Evolutionary conservation across 2,113 vertebrate species (phyloP).

Genomic region (Melanerpes formicivorus): DNA sequence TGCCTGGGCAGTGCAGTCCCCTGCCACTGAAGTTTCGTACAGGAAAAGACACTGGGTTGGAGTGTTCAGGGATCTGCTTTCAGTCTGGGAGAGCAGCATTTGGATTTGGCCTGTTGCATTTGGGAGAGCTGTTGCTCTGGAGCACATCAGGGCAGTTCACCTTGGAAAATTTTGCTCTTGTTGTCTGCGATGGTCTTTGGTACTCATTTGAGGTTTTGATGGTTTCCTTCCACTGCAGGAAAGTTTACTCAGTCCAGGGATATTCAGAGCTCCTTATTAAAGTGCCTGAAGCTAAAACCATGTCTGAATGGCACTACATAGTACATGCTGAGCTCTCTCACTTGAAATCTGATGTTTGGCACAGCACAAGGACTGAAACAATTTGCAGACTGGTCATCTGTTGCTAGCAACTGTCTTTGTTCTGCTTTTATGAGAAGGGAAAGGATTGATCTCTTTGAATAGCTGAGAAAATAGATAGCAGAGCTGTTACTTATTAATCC

Average conservation of each 20-base stretch:
- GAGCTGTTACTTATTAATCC: background rate
- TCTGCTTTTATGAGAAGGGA: background rate
- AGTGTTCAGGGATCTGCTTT: background rate
- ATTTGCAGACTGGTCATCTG: background rate
- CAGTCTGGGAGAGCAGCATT: slow-evolving; percentile 1
- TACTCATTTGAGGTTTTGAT: slow-evolving; percentile 62
- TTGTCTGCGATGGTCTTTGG: slow-evolving; percentile 62
- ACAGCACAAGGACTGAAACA: background rate
- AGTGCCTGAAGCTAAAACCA: slow-evolving; percentile 34
- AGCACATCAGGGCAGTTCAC: slow-evolving; percentile 42
- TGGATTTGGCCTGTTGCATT: slow-evolving; percentile 44
- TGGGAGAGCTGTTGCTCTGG: background rate
- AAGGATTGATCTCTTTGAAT: background rate
- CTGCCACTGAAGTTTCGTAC: background rate
- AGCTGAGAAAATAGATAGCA: background rate
- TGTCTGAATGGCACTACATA: background rate
- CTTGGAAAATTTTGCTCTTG: slow-evolving; percentile 47
- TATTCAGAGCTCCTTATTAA: slow-evolving; percentile 41
- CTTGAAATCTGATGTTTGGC: slow-evolving; percentile 11
- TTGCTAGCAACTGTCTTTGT: background rate
- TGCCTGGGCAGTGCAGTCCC: background rate
- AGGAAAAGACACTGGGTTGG: background rate
- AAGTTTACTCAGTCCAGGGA: slow-evolving; percentile 52
- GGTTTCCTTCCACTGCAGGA: slow-evolving; percentile 54
- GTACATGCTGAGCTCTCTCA: slow-evolving; percentile 10